Evolutionary conservation across 2,888 invertebrate genomes (phyloP).

Genomic region (Scaptomyza parva): DNA sequence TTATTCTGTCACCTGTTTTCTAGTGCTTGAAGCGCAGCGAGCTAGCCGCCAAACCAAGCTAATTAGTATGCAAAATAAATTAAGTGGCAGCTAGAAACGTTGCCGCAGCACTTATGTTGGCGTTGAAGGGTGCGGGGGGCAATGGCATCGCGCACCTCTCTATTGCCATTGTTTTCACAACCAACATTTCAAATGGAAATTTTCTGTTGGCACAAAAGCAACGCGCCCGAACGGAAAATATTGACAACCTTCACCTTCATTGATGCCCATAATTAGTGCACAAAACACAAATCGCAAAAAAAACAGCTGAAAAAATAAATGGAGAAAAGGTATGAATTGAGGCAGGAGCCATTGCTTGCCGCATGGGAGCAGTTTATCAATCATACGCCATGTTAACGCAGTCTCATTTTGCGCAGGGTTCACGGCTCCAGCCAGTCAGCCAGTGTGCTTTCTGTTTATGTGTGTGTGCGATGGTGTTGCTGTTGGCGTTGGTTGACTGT

Average conservation of each 20-base stretch:
- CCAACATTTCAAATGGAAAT: constrained; percentile 73
- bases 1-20: constrained; percentile 72
- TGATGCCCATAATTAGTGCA: constrained; percentile 71
- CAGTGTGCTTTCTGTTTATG: constrained; percentile 23
- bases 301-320: neutral
- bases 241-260: constrained; percentile 80
- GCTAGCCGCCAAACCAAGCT: constrained; percentile 74
- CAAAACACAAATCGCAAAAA: constrained; percentile 52
- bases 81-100: constrained; percentile 67
- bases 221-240: constrained; percentile 59
- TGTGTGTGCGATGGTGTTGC: constrained; percentile 17
- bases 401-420: constrained; percentile 34
- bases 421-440: constrained; percentile 14
- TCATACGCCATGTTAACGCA: constrained; percentile 75
- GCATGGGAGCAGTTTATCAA: constrained; percentile 76
- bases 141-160: constrained; percentile 22
- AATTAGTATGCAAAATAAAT: constrained; percentile 78
- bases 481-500: constrained; percentile 43
- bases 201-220: constrained; percentile 33
- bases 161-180: constrained; percentile 58
- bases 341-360: constrained; percentile 29
- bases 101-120: constrained; percentile 63
- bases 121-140: constrained; percentile 1
- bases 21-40: constrained; percentile 63
- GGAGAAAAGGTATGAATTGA: constrained; percentile 19